phyloP scores from a whole-genome alignment of 1,140 invertebrate species.

The Camponotus pennsylvanicus region DNA sequence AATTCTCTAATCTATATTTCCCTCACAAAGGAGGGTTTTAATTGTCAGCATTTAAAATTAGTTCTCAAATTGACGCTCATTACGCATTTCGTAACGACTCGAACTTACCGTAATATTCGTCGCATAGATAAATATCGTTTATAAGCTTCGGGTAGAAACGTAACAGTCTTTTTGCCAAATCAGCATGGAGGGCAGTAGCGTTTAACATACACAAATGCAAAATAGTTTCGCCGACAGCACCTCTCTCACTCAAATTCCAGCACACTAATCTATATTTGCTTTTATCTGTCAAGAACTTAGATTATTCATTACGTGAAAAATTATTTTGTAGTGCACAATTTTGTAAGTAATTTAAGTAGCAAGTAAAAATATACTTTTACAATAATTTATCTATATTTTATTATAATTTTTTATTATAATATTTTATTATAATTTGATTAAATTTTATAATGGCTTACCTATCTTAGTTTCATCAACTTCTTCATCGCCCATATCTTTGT shows the following conservation, averaged over 20 bases:
- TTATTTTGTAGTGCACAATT: neutral
- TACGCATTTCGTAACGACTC: neutral
- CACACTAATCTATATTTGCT: constrained; percentile 94
- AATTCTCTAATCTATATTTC: neutral
- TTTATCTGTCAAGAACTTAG: constrained; percentile 84
- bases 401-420: neutral
- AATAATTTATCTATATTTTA: neutral
- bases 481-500: constrained; percentile 88
- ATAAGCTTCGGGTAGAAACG: constrained; percentile 97
- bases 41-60: neutral
- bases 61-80: neutral
- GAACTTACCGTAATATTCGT: constrained; percentile 97
- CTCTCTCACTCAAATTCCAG: constrained; percentile 97
- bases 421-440: neutral
- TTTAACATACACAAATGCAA: constrained; percentile 97
- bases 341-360: neutral
- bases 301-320: neutral
- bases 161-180: constrained; percentile 96
- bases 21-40: constrained; percentile 1
- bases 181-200: constrained; percentile 95
- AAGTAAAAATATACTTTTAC: neutral
- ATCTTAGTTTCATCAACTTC: constrained; percentile 82
- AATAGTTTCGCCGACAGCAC: constrained; percentile 98
- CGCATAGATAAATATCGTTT: constrained; percentile 97
- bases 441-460: constrained; percentile 70